A percentile compares a stretch with the other conserved stretches of the same genome.
Conservation (phyloP, 2,888 invertebrate species). For the Clivina fossor region DNA sequence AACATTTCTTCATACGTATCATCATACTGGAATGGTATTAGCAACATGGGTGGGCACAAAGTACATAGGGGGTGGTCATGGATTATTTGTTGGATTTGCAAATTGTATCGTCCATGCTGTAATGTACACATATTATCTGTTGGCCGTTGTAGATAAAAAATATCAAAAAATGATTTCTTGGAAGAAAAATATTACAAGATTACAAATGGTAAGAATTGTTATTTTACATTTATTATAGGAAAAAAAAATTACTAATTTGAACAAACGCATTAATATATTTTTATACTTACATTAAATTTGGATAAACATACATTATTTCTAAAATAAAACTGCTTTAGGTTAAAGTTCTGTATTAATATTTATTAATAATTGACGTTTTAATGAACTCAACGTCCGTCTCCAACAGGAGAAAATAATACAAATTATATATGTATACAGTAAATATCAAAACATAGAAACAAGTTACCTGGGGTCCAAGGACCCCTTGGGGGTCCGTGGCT, state of each 20-base stretch:
- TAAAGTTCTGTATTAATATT: too few species aligned
- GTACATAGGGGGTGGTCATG: constrained; percentile 69
- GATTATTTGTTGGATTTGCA: constrained; percentile 63
- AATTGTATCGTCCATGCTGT: constrained; percentile 76
- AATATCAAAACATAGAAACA: too few species aligned
- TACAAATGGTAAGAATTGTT: constrained; percentile 68
- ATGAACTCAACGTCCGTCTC: too few species aligned
- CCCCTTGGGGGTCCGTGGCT: too few species aligned
- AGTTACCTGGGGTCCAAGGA: too few species aligned
- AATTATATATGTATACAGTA: too few species aligned
- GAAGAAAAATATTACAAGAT: constrained; percentile 82
- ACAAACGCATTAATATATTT: too few species aligned
- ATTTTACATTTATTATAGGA: background rate
- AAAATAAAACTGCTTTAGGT: too few species aligned
- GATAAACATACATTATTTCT: too few species aligned
- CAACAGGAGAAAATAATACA: too few species aligned
- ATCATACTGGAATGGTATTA: constrained; percentile 79
- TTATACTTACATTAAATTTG: too few species aligned
- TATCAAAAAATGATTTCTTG: constrained; percentile 75
- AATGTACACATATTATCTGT: constrained; percentile 83
- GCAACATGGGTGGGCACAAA: constrained; percentile 65
- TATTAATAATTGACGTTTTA: too few species aligned
- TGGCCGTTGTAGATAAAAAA: constrained; percentile 70
- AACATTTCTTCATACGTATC: constrained; percentile 82
- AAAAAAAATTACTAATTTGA: background rate